Evolutionary conservation across 2,797 vertebrate species (phyloP).

Genomic region (Gouania willdenowi): DNA sequence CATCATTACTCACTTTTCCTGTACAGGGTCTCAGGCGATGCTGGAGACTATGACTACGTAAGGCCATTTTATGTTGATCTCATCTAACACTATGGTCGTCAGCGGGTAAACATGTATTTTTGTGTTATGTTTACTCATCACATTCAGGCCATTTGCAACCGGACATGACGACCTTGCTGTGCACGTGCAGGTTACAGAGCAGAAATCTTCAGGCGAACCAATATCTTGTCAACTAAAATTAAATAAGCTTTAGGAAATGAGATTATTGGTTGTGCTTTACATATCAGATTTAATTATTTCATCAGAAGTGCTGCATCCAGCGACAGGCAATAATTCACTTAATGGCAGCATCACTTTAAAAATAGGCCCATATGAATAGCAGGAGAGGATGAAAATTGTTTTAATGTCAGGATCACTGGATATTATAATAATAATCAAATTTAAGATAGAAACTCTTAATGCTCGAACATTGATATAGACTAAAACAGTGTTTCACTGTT

Average conservation of each 20-base stretch:
- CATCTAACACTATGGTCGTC: too few relatives aligned
- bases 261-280: conserved; percentile 72
- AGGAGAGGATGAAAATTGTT: conserved; percentile 63
- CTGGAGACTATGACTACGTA: too few relatives aligned
- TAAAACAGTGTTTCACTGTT: too few relatives aligned
- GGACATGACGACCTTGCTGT: conserved; percentile 58
- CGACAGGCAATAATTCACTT: conserved; percentile 72
- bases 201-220: conserved; percentile 46
- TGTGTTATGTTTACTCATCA: conserved; percentile 6
- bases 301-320: conserved; percentile 63
- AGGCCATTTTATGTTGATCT: too few relatives aligned
- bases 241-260: conserved; percentile 73
- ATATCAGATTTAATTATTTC: conserved; percentile 78
- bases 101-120: too few relatives aligned
- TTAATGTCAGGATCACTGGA: conserved; percentile 36
- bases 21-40: too few relatives aligned
- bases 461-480: conserved; percentile 38
- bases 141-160: conserved; percentile 19
- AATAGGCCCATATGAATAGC: conserved; percentile 60
- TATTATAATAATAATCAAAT: conserved; percentile 49
- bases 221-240: conserved; percentile 61
- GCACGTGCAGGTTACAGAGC: conserved; percentile 33
- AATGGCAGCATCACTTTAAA: conserved; percentile 49
- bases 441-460: conserved; percentile 31
- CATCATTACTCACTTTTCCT: too few relatives aligned